Conservation (phyloP, 2,113 vertebrate genomes). For the Sterna hirundo region DNA sequence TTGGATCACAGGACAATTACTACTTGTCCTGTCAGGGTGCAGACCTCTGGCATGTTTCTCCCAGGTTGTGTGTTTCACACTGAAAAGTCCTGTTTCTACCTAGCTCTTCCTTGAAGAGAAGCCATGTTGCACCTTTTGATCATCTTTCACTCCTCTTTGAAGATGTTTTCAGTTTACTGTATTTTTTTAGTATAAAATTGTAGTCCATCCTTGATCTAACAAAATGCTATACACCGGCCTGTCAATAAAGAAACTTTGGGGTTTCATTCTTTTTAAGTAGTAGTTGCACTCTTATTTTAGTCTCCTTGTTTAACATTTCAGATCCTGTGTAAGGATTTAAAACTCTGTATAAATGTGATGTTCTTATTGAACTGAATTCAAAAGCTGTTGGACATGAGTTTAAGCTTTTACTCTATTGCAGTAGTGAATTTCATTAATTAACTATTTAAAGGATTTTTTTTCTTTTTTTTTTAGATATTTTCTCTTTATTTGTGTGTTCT, state of each 20-base stretch:
- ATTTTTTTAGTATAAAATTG: background rate
- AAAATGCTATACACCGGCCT: background rate
- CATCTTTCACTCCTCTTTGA: background rate
- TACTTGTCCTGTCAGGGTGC: background rate
- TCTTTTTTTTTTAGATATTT: background rate
- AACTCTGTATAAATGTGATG: background rate
- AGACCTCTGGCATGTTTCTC: background rate
- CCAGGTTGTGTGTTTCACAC: background rate
- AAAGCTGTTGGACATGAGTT: background rate
- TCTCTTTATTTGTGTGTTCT: background rate
- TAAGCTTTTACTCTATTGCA: background rate
- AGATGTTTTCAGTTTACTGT: background rate
- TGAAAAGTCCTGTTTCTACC: background rate
- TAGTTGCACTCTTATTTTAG: background rate
- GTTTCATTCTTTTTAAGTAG: background rate
- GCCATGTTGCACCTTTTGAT: background rate
- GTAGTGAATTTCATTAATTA: background rate
- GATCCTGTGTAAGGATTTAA: background rate
- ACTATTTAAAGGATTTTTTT: background rate
- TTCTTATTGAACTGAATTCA: background rate
- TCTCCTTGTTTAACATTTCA: background rate
- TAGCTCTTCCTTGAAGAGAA: background rate
- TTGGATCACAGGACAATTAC: rapidly evolving
- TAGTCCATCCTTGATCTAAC: background rate
- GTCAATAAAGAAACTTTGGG: background rate